Conservation (phyloP, 2,888 invertebrate species). For the Cephus nigrinus region DNA sequence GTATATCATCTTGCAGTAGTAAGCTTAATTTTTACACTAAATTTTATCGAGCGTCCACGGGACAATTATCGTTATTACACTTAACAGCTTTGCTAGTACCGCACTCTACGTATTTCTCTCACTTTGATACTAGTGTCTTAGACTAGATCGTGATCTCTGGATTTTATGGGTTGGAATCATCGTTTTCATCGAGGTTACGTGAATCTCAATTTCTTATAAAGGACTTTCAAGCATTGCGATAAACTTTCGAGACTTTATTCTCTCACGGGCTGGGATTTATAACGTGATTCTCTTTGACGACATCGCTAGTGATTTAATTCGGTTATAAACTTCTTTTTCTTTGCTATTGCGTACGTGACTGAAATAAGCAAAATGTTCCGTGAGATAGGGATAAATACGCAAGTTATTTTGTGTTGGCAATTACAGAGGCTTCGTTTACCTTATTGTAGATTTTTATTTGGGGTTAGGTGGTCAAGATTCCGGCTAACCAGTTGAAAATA, state of each 20-base stretch:
- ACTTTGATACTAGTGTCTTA: background rate
- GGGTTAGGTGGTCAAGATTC: constrained; percentile 2
- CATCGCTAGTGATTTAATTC: background rate
- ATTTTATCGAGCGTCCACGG: background rate
- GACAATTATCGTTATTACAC: background rate
- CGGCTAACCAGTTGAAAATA: background rate
- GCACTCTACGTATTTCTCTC: background rate
- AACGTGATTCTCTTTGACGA: background rate
- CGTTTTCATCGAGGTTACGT: background rate
- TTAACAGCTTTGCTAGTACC: background rate
- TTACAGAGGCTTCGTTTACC: constrained; percentile 25
- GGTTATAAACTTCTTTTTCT: background rate
- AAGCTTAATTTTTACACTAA: background rate
- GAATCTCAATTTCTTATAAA: too few species aligned
- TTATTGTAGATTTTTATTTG: constrained; percentile 23
- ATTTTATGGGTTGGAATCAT: background rate
- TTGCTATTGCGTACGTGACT: constrained; percentile 19
- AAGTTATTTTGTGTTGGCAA: constrained; percentile 26
- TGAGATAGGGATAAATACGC: background rate
- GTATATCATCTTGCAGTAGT: background rate
- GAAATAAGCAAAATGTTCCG: constrained; percentile 19
- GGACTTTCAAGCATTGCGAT: too few species aligned
- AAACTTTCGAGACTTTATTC: too few species aligned
- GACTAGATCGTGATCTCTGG: background rate
- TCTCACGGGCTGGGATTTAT: background rate